Percentiles rank a stretch among this genome's conserved stretches.
These are phyloP conservation scores for Agapornis canus DNA, from an alignment of 2,797 vertebrate species.

Conservation along the genomic window DNA sequence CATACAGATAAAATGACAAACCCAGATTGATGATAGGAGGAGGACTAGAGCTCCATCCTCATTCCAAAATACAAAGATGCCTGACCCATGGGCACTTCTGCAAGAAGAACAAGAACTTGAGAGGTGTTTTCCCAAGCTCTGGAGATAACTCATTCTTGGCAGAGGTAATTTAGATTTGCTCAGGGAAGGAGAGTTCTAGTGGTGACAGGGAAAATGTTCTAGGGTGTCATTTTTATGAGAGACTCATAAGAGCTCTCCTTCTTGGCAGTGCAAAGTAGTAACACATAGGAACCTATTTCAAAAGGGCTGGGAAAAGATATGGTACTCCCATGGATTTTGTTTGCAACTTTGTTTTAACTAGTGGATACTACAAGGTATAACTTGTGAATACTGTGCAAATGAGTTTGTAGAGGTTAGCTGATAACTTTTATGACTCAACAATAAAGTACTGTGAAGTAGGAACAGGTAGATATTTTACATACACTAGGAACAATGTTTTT, in stretches of 20 bases:
- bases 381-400: not conserved
- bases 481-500: not conserved
- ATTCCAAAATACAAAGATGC: not conserved
- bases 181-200: not conserved
- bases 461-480: not conserved
- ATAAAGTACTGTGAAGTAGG: not conserved
- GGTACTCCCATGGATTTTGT: not conserved
- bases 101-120: not conserved
- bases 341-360: not conserved
- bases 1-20: not conserved
- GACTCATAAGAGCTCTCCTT: not conserved
- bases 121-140: not conserved
- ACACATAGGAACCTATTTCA: not conserved
- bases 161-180: not conserved
- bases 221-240: not conserved
- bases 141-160: not conserved
- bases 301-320: not conserved
- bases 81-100: fast-evolving
- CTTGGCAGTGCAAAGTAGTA: not conserved
- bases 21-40: not conserved
- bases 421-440: not conserved
- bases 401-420: not conserved
- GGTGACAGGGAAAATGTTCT: not conserved
- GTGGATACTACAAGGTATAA: not conserved
- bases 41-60: not conserved